Percentiles rank a stretch among this genome's conserved stretches.
These are phyloP conservation scores for Thalassoma bifasciatum DNA, from an alignment of 2,113 vertebrate genomes.

Conservation along the genomic window DNA sequence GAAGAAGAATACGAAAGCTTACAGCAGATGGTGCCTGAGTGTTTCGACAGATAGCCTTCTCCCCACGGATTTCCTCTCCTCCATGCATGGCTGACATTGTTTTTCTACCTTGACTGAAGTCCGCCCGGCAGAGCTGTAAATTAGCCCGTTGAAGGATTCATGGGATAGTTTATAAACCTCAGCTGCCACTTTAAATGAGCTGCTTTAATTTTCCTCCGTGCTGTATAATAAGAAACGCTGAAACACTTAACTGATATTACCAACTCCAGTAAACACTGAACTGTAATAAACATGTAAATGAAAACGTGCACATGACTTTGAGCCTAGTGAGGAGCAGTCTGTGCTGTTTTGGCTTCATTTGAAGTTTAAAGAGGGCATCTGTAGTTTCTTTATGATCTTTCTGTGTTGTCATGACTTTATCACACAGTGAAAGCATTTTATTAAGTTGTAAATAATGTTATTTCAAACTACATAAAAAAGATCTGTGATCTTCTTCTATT, in stretches of 20 bases:
- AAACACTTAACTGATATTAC: constrained; percentile 62
- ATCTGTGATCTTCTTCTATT: not conserved
- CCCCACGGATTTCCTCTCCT: constrained; percentile 31
- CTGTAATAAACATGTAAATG: constrained; percentile 56
- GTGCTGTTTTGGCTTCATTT: constrained; percentile 3
- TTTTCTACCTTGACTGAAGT: constrained; percentile 60
- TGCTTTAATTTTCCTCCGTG: constrained; percentile 54
- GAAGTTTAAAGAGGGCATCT: constrained; percentile 28
- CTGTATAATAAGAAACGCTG: constrained; percentile 50
- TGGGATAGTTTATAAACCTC: constrained; percentile 62
- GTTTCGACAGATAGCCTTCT: constrained; percentile 43
- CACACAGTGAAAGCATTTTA: not conserved
- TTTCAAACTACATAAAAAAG: not conserved
- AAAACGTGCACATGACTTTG: constrained; percentile 20
- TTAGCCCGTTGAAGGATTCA: constrained; percentile 62
- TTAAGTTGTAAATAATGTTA: not conserved
- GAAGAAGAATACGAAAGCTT: constrained; percentile 31
- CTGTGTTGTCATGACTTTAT: constrained; percentile 9
- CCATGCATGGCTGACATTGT: constrained; percentile 57
- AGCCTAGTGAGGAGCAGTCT: not conserved
- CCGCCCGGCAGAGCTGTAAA: constrained; percentile 65
- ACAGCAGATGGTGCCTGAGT: constrained; percentile 56
- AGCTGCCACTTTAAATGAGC: constrained; percentile 59
- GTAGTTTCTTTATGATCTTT: constrained; percentile 2
- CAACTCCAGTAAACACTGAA: constrained; percentile 53